These are phyloP conservation scores for Enteromius fasciolatus DNA, from an alignment of 2,797 vertebrate species.

Conservation along the genomic window DNA sequence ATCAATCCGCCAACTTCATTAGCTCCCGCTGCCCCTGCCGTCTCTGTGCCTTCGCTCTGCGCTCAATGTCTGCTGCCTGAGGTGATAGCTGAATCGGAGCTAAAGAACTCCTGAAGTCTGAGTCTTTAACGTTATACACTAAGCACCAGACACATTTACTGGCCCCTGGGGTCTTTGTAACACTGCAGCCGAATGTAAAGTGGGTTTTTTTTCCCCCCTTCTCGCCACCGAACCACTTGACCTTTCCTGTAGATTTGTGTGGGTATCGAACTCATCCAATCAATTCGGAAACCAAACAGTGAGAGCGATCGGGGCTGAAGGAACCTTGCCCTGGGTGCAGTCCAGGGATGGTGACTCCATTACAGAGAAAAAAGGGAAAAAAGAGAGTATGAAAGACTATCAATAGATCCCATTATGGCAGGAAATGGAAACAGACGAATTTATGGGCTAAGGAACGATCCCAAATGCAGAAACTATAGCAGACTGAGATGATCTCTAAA, in stretches of 20 bases:
- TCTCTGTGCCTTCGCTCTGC: neutral
- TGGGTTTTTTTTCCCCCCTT: neutral
- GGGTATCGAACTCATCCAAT: slow-evolving; percentile 55
- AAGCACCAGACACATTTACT: slow-evolving; percentile 45
- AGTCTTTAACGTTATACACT: slow-evolving; percentile 36
- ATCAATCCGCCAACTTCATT: slow-evolving; percentile 35
- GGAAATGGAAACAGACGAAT: neutral
- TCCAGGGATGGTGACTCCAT: slow-evolving; percentile 70
- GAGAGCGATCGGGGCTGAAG: slow-evolving; percentile 23
- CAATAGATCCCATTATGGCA: slow-evolving; percentile 4
- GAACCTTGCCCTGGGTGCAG: slow-evolving; percentile 69
- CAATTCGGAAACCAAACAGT: slow-evolving; percentile 62
- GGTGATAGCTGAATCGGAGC: slow-evolving; percentile 15
- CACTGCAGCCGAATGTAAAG: slow-evolving; percentile 26
- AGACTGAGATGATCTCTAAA: too few relatives aligned
- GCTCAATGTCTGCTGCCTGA: slow-evolving; percentile 31
- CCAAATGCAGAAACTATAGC: neutral
- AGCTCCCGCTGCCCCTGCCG: neutral
- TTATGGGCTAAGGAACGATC: neutral
- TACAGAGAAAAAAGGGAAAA: slow-evolving; percentile 60
- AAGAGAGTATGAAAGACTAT: slow-evolving; percentile 42
- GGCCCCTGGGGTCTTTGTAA: slow-evolving; percentile 30
- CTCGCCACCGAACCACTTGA: slow-evolving; percentile 44
- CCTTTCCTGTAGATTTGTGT: slow-evolving; percentile 53
- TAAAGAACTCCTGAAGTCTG: slow-evolving; percentile 27